Percentiles rank a stretch among this genome's conserved stretches.
Evolutionary conservation across 2,888 invertebrate species (phyloP).

Genomic region (Ametastegia equiseti): DNA sequence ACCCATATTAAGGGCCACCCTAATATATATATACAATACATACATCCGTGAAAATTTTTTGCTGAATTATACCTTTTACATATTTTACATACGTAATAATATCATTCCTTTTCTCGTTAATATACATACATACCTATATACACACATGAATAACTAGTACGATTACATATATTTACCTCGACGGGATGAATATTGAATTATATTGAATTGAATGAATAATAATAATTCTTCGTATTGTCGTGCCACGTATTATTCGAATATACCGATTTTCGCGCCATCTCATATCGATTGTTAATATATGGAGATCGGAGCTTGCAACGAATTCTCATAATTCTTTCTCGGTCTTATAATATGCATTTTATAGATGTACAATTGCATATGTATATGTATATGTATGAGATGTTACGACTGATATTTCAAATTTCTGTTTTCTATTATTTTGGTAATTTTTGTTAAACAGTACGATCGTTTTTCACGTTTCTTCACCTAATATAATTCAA

Average conservation of each 20-base stretch:
- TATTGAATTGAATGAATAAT: too few species aligned
- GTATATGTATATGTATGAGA: background rate
- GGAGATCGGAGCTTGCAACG: too few species aligned
- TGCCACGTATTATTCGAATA: constrained; percentile 32
- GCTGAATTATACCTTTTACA: background rate
- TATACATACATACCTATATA: background rate
- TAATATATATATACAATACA: background rate
- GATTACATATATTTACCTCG: background rate
- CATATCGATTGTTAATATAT: too few species aligned
- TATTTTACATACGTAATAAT: background rate
- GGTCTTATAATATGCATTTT: too few species aligned
- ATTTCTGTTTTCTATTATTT: too few species aligned
- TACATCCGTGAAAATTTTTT: background rate
- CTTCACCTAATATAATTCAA: background rate
- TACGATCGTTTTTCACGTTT: background rate
- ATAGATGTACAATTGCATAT: too few species aligned
- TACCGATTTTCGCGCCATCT: constrained; percentile 11
- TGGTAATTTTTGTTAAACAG: too few species aligned
- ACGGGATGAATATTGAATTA: constrained; percentile 5
- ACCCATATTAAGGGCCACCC: background rate
- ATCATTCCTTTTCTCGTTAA: background rate
- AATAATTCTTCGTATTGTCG: constrained; percentile 45
- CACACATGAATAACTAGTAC: background rate
- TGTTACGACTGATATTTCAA: too few species aligned
- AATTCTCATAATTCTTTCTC: too few species aligned